Evolutionary conservation across 1,140 invertebrate species (phyloP).

Genomic region (Pogonognathellus flavescens): DNA sequence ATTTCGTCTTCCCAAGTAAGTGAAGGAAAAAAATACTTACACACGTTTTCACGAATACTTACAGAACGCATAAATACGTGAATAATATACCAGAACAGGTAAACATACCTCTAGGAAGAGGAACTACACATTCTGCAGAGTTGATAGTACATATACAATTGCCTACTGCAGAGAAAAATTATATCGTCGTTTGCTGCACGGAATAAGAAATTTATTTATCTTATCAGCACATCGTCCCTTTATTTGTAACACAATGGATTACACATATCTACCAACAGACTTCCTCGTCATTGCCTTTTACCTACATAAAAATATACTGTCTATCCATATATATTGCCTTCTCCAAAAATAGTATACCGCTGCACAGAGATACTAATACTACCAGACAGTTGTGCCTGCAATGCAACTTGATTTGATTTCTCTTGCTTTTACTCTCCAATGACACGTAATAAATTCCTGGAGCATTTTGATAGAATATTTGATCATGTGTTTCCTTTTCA

Average conservation of each 20-base stretch:
- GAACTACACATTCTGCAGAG: neutral
- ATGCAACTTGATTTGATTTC: slow-evolving; percentile 30
- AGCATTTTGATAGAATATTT: slow-evolving; percentile 34
- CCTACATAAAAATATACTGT: too few species aligned
- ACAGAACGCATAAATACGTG: neutral
- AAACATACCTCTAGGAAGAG: too few species aligned
- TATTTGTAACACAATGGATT: neutral
- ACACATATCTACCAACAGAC: neutral
- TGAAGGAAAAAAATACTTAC: too few species aligned
- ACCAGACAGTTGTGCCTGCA: neutral
- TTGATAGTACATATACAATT: neutral
- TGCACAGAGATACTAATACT: too few species aligned
- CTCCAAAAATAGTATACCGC: neutral
- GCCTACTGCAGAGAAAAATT: neutral
- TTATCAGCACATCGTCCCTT: slow-evolving; percentile 32
- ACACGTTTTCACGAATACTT: neutral
- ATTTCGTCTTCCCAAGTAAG: too few species aligned
- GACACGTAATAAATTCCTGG: slow-evolving; percentile 20
- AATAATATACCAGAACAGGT: neutral
- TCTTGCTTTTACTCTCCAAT: slow-evolving; percentile 13
- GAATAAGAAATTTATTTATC: slow-evolving; percentile 37
- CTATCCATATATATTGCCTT: neutral
- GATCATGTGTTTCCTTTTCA: neutral
- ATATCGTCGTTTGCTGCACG: neutral
- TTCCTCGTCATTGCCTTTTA: too few species aligned